Base-by-base conservation (phyloP, 1,140 invertebrate species). In the Drosophila varians region DNA sequence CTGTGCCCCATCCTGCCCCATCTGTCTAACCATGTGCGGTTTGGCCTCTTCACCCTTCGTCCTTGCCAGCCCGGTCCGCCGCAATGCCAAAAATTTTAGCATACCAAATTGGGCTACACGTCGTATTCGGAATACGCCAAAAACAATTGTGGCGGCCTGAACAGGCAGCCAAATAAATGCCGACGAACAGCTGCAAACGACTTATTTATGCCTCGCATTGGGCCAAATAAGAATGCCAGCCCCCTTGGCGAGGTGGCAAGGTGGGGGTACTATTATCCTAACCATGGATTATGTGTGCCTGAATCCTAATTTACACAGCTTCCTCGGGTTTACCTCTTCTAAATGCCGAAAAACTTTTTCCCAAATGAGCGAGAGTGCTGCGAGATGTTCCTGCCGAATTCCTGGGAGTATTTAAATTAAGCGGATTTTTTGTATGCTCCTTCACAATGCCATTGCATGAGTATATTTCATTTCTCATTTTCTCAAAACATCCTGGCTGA, bases 111-210 rank as follows among this genome's bases (percentile, higher is more conserved):
- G 71, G 31, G 36, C 40, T 61, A 54, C 53, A 49, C 61, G 64
- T 52, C 38, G 60, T 25, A 34, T 61, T 45, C 56, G 56, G 7
- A 61, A 64, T 64, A 62, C 42, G 46, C 70, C 46, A 68, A 66
- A 77, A 77, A 71, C 74, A 83, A 83, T 82, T 82, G 48, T 64
- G 60, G 48, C 45, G 72, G 40, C 57, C 62, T 26, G 40, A 74
- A 66, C 73, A 66, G 58, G 52, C 77, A 47, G 69, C 64, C 77
- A 68, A 77, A 75, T 64, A 56, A 80, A 84, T 72, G 76, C 82
- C 53, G 60, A 68, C 40, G 68, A 87, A 74, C 77, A 87, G 80
- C 80, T 87, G 77, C 77, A 70, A 87, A 87, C 77, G 80, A 83
- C 79, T 83, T 72, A 79, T 83, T 86, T 86, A 86, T 83, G 79